Evolutionary conservation across 2,113 vertebrate genomes (phyloP), one percentile per base, ranked within the genome.

Genomic region (Cynocephalus volans): DNA sequence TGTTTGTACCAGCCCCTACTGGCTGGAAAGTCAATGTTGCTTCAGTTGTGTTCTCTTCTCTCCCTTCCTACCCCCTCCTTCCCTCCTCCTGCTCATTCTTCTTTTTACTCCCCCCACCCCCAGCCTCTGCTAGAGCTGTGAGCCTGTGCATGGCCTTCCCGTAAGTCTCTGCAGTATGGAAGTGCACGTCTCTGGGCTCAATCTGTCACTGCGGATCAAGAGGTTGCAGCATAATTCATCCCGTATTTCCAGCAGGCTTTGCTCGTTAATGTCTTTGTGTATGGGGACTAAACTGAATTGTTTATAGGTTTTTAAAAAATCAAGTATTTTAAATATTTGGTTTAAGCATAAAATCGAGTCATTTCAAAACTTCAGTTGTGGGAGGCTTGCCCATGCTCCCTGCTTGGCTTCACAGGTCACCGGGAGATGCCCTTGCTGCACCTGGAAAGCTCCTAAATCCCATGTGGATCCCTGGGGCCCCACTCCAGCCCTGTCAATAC

Each of bases 161-260:
- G 15, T 31, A 18, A n/a, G 24, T 19, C 11, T n/a, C 6, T 4
- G 15, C 36, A 9, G 21, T 0, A 21, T 12, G 23, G 26, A 17
- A 8, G n/a, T 6, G 54, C 64, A 1, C 2, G 2, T 50, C 52
- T 3, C n/a, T 41, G 4, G 19, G 26, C n/a, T 45, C 60, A 64
- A 14, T 48, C 64, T 8, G 3, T 4, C 36, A 13, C 36, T 28
- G 5, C 1, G 9, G 8, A 48, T 3, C 8, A 0, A 6, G 17
- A 31, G 67, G 18, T 36, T 4, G 12, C 13, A 6, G 41, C 2
- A 8, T 9, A 33, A 41, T 5, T n/a, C 14, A 45, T 36, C 50
- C 5, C 31, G 48, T 19, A 24, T 56, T 94, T 75, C 65, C 56
- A 15, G 18, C 12, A 21, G 67, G 8, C 6, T 72, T 80, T 23